Evolutionary conservation across 2,888 invertebrate genomes (phyloP), one percentile per base, ranked within the genome.

Genomic region (Nephrotoma flavescens): DNA sequence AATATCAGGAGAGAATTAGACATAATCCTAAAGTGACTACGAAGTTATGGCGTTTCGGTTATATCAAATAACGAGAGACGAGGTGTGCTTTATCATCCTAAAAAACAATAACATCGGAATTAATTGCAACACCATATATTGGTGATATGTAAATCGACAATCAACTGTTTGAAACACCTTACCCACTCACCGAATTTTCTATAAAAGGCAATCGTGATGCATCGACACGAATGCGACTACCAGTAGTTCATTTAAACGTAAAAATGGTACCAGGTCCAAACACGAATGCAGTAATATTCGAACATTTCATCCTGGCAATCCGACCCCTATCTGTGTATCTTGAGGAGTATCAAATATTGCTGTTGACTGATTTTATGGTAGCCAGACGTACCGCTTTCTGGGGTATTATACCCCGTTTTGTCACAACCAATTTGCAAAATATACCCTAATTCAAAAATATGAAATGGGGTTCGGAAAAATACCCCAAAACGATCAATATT

Each of bases 291-390:
- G 95, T 96, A 88, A 97, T 97, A 90, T 97, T 97, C 92, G 95
- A 96, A 92, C 96, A 97, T 91, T 92, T 98, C 87, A 94, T 96
- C 31, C 93, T 98, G 12, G 95, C 95, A 88, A 92, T 98, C 87
- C 95, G 96, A 86, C 97, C 97, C 87, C 93, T 98, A 87, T 96
- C 96, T 57, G 92, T 98, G 9, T 94, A 96, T 87, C 92, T 99
- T 11, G 99, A 99, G 90, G 99, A 99, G 91, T 93, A 94, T 87
- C 92, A 97, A 44, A 92, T 97, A n/a, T n/a, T n/a, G n/a, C n/a
- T n/a, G n/a, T n/a, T n/a, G n/a, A n/a, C n/a, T n/a, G n/a, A n/a
- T n/a, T n/a, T n/a, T n/a, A n/a, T n/a, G n/a, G n/a, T n/a, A n/a
- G n/a, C n/a, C n/a, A n/a, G n/a, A n/a, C n/a, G n/a, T n/a, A n/a